These are phyloP conservation scores for Holothuria scabra DNA, from an alignment of 53 echinoderm and acorn worm species.

Conservation along the genomic window DNA sequence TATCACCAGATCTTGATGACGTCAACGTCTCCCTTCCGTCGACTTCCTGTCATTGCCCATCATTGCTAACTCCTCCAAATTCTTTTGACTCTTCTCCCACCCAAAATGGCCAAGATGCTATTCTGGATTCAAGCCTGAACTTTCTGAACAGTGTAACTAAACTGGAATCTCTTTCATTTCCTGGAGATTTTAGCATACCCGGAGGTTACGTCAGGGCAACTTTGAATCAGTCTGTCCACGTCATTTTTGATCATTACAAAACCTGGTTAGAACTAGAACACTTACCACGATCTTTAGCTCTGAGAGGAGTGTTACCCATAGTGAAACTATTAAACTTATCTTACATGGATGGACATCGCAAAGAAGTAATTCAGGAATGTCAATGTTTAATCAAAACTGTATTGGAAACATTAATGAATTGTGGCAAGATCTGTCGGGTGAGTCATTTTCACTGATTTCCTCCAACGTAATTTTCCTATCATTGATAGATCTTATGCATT, in stretches of 20 bases:
- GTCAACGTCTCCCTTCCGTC: too few relatives aligned
- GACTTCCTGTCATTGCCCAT: background rate
- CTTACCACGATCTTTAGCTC: background rate
- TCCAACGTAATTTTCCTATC: too few relatives aligned
- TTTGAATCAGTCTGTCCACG: background rate
- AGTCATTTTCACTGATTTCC: background rate
- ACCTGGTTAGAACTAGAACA: background rate
- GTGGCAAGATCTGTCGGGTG: conserved; percentile 46
- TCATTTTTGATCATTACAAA: conserved; percentile 15
- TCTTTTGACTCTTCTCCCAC: conserved; percentile 29
- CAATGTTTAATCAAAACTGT: conserved; percentile 23
- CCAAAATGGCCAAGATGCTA: background rate
- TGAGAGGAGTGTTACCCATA: background rate
- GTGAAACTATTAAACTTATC: background rate
- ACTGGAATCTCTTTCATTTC: conserved; percentile 37
- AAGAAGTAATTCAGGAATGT: conserved; percentile 29
- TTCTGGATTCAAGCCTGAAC: conserved; percentile 27
- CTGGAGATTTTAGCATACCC: background rate
- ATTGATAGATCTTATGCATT: too few relatives aligned
- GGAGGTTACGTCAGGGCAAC: background rate
- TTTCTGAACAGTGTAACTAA: conserved; percentile 58
- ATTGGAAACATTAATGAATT: conserved; percentile 18
- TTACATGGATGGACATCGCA: background rate
- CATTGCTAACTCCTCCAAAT: conserved; percentile 63
- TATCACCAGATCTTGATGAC: too few relatives aligned